phyloP scores from a whole-genome alignment of 2,113 vertebrate genomes.

The Tretioscincus oriximinensis region DNA sequence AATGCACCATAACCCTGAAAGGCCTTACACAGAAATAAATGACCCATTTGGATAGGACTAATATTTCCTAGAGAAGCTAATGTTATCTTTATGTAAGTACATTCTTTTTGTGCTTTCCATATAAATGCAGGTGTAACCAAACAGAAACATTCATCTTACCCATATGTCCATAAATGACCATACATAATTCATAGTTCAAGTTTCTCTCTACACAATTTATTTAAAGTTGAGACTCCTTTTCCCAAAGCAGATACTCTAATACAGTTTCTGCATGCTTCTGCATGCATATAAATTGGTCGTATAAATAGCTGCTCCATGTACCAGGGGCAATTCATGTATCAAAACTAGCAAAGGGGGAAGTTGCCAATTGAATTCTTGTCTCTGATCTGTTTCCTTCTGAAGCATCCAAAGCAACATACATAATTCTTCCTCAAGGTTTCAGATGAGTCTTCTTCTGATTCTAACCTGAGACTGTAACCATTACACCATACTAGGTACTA shows the following conservation, averaged over 20 bases:
- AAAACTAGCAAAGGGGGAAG: too few relatives aligned
- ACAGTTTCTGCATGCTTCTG: not conserved
- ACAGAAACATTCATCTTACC: not conserved
- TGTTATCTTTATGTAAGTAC: slow-evolving; percentile 15
- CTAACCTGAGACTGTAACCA: too few relatives aligned
- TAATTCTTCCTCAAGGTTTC: too few relatives aligned
- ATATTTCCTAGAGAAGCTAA: slow-evolving; percentile 31
- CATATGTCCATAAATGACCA: not conserved
- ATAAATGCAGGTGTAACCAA: not conserved
- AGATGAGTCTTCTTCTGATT: too few relatives aligned
- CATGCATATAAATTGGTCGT: too few relatives aligned
- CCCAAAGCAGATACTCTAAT: not conserved
- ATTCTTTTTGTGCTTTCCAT: not conserved
- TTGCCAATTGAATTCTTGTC: too few relatives aligned
- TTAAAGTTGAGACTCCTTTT: not conserved
- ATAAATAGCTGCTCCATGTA: too few relatives aligned
- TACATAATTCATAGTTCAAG: not conserved
- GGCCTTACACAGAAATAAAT: slow-evolving; percentile 26
- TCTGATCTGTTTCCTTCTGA: too few relatives aligned
- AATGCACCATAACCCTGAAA: slow-evolving; percentile 24
- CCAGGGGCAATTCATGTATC: too few relatives aligned
- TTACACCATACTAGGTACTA: too few relatives aligned
- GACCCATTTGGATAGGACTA: slow-evolving; percentile 26
- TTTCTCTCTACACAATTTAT: not conserved
- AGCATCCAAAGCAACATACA: too few relatives aligned